Conservation (phyloP, 2,888 invertebrate genomes). For the Lasioglossum marginatum region DNA sequence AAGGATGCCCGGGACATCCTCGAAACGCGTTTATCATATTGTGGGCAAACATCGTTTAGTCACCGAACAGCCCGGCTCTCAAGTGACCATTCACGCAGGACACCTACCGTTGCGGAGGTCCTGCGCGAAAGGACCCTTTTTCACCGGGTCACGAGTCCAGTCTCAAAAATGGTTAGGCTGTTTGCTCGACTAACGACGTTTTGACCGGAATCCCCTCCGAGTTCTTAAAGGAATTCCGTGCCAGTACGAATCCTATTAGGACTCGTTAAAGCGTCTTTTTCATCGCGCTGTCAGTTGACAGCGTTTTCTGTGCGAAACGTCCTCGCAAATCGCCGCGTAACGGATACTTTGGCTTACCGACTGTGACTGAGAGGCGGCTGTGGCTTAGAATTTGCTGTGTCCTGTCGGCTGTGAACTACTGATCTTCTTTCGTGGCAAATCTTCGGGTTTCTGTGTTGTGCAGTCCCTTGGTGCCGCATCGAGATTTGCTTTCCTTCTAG, state of each 20-base stretch:
- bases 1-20: not conserved
- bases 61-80: slow-evolving; percentile 64
- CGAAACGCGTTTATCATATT: slow-evolving; percentile 63
- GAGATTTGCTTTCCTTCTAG: not conserved
- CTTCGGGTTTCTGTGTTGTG: not conserved
- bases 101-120: slow-evolving; percentile 55
- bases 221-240: slow-evolving; percentile 43
- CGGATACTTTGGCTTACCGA: slow-evolving; percentile 66
- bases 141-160: slow-evolving; percentile 43
- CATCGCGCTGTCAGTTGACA: slow-evolving; percentile 26
- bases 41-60: slow-evolving; percentile 78
- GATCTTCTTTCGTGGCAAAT: slow-evolving; percentile 17
- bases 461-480: not conserved
- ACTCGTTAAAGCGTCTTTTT: slow-evolving; percentile 67
- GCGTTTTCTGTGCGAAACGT: slow-evolving; percentile 27
- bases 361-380: slow-evolving; percentile 22
- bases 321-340: slow-evolving; percentile 56
- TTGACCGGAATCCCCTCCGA: slow-evolving; percentile 60
- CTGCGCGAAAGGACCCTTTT: slow-evolving; percentile 43
- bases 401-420: slow-evolving; percentile 4
- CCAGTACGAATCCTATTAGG: slow-evolving; percentile 69
- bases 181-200: slow-evolving; percentile 66
- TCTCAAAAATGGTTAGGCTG: slow-evolving; percentile 27
- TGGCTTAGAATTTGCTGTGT: slow-evolving; percentile 13
- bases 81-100: slow-evolving; percentile 70